Conservation (phyloP, 2,888 invertebrate genomes). For the Spodoptera picta region DNA sequence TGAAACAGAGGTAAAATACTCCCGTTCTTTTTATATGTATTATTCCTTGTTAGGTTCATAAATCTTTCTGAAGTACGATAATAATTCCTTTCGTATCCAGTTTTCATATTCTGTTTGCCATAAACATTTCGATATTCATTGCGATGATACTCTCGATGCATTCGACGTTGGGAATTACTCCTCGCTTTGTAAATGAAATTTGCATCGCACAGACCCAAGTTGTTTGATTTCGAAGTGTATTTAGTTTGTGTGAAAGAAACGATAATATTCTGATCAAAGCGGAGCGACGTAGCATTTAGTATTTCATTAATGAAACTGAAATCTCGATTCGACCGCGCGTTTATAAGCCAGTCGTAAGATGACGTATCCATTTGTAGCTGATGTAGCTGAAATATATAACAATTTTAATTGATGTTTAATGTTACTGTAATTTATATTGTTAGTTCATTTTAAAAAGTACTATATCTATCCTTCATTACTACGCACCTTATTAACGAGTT, state of each 20-base stretch:
- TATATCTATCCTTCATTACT: neutral
- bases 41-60: slow-evolving; percentile 69
- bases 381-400: slow-evolving; percentile 66
- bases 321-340: slow-evolving; percentile 69
- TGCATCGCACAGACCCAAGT: slow-evolving; percentile 64
- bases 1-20: slow-evolving; percentile 64
- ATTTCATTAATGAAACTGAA: slow-evolving; percentile 69
- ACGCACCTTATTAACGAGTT: slow-evolving; percentile 67
- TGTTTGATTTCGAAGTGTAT: slow-evolving; percentile 16
- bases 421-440: too few species aligned
- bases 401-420: too few species aligned
- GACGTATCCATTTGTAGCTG: slow-evolving; percentile 72
- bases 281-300: slow-evolving; percentile 73
- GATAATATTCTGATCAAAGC: slow-evolving; percentile 80
- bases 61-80: slow-evolving; percentile 73
- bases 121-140: slow-evolving; percentile 10
- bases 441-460: neutral
- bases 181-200: slow-evolving; percentile 71
- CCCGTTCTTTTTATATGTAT: slow-evolving; percentile 64
- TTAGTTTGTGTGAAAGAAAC: slow-evolving; percentile 65
- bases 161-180: slow-evolving; percentile 9
- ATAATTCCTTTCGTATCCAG: slow-evolving; percentile 71
- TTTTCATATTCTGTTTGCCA: slow-evolving; percentile 51
- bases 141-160: slow-evolving; percentile 2
- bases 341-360: slow-evolving; percentile 79